Evolutionary conservation across 92 coral and sea anemone genomes (phyloP), one percentile per base, ranked within the genome.

Genomic region (Zoanthus sansibaricus): DNA sequence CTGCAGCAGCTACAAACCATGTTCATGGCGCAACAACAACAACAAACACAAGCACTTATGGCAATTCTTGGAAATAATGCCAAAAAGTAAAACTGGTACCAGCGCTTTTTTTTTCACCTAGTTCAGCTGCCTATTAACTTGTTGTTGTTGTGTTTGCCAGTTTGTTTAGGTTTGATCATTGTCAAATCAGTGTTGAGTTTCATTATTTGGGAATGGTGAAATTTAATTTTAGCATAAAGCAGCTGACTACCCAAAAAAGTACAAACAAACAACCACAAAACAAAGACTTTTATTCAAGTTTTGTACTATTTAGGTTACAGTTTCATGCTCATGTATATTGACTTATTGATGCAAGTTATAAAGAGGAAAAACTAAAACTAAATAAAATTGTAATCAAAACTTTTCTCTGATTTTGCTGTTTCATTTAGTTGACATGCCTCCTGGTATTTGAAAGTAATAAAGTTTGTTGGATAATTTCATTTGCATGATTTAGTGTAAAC

Each of bases 1-100:
- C 91, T 62, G 69, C 69, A 62, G 82, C 82, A 88, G 62, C 77
- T 88, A 72, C 91, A 88, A 66, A 86, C 82, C 75, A 88, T 88
- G 91, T 82, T 88, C 75, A 68, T 82, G 64, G 77, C 71, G 58
- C 87, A 88, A 78, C 91, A 88, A 71, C 75, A 71, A 71, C 75
- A 71, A n/a, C 75, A 71, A n/a, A 71, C 45, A 32, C 75, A 71
- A 44, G 87, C 83, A 62, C 21, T 87, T 85, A 78, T 78, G 84
- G 66, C 88, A 51, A 62, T 85, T 79, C 80, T 74, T 46, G 82
- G 75, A 85, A 85, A 52, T 51, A 79, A 73, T 85, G 82, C 67
- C 78, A 85, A 85, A 71, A 85, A 75, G 82, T 85, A 85, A 85
- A 56, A 71, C 82, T 85, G 44, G 75, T 33, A 75, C 69, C n/a